phyloP scores from a whole-genome alignment of 1,140 invertebrate genomes.

The Drosophila prosaltans region DNA sequence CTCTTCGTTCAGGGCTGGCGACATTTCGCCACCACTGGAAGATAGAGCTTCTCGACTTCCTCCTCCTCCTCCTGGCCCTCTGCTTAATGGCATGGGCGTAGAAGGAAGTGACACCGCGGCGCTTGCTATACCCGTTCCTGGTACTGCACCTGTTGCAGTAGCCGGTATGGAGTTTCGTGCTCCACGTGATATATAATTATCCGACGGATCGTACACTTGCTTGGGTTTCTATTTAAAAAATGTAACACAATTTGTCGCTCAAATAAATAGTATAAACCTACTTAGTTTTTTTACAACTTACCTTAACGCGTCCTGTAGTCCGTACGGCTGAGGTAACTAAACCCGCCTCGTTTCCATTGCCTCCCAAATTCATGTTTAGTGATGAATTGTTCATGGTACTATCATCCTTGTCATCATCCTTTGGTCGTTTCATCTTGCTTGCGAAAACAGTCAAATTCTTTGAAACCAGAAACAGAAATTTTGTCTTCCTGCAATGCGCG shows the following conservation, averaged over 20 bases:
- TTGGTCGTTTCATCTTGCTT: constrained; percentile 52
- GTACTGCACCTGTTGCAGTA: constrained; percentile 6
- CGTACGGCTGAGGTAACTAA: constrained; percentile 46
- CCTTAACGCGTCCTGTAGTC: constrained; percentile 79
- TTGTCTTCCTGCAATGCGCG: constrained; percentile 9
- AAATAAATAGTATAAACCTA: not conserved
- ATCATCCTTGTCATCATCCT: constrained; percentile 57
- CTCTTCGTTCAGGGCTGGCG: constrained; percentile 15
- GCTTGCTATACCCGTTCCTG: not conserved
- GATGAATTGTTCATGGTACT: constrained; percentile 1
- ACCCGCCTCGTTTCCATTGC: constrained; percentile 42
- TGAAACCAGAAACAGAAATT: constrained; percentile 5
- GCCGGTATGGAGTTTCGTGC: constrained; percentile 39
- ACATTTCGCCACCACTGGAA: constrained; percentile 27
- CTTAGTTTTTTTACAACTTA: constrained; percentile 20
- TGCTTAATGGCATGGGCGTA: not conserved
- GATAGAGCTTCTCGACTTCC: constrained; percentile 31
- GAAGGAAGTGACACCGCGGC: not conserved
- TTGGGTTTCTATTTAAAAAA: constrained; percentile 82
- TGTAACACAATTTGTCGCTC: not conserved
- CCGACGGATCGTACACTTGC: constrained; percentile 89
- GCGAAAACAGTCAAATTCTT: constrained; percentile 2
- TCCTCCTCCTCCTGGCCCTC: not conserved
- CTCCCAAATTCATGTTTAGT: constrained; percentile 28
- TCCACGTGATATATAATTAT: constrained; percentile 86